Base-by-base conservation (phyloP, 2,888 invertebrate genomes). In the Nomada hirtipes region DNA sequence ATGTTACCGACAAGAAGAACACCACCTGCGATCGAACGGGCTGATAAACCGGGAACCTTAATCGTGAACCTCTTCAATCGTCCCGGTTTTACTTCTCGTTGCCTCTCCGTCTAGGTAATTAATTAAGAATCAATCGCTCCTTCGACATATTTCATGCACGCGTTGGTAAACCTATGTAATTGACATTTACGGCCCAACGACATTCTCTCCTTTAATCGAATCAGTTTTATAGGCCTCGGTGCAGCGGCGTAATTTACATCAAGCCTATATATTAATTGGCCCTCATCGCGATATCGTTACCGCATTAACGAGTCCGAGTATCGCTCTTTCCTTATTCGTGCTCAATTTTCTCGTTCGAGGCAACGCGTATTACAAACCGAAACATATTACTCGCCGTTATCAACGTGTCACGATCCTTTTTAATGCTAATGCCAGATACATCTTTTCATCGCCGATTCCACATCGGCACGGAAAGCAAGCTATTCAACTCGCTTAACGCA, bases 1-100 rank as follows among this genome's bases (percentile, higher is more conserved):
- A 83, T 72, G 80, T 81, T 76, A 63, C 68, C 67, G 65, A 57
- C 84, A 63, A 80, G 55, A 65, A 74, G 72, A 65, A 71, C 74
- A 70, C 70, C 82, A 76, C 64, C 74, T 83, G 76, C 69, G 83
- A 76, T 81, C 76, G n/a, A 50, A 29, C 55, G 2, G 0, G 9
- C 11, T 2, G 83, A 83, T 82, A 83, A 77, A 15, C 29, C 29
- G 70, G 29, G 59, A 47, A 63, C 71, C 55, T 61, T 70, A 73
- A 83, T 74, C 70, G 75, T 3, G 26, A 20, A 36, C 52, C 64
- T 3, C 47, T 52, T 23, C 60, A 20, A 63, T 69, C 71, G 42
- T 53, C 18, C 7, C 44, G 36, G n/a, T 72, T 68, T 60, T 47
- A 7, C 13, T 18, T 53, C 42, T 15, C 20, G 23, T 11, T 0